These are phyloP conservation scores for Halictus rubicundus DNA, from an alignment of 1,140 invertebrate species.

Conservation along the genomic window DNA sequence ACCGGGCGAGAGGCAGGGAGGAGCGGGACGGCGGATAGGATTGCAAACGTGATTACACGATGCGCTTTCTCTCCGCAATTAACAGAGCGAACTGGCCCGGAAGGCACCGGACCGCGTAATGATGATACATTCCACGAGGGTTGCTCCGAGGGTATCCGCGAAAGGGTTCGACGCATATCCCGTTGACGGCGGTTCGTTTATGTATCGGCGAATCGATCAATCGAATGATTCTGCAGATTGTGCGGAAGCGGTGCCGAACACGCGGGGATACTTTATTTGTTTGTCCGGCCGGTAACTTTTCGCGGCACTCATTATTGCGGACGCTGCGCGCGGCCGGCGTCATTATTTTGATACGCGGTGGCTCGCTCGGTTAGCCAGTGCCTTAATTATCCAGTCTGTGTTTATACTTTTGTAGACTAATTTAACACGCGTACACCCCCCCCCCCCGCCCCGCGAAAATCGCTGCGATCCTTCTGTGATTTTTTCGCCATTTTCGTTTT, in stretches of 20 bases:
- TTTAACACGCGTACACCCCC: no score
- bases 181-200: constrained; percentile 56
- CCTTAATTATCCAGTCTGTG: no score
- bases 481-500: no score
- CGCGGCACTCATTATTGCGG: background rate
- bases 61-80: constrained; percentile 65
- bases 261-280: constrained; percentile 37
- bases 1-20: background rate
- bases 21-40: constrained; percentile 1
- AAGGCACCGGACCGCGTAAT: constrained; percentile 63
- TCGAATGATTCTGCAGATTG: constrained; percentile 56
- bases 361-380: no score
- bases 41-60: constrained; percentile 59
- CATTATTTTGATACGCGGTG: background rate
- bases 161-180: constrained; percentile 39
- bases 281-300: background rate
- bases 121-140: constrained; percentile 66
- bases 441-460: no score
- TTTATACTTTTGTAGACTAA: no score
- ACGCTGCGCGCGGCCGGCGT: background rate
- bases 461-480: no score
- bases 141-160: constrained; percentile 34
- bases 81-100: constrained; percentile 60
- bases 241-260: constrained; percentile 39
- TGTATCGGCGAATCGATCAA: constrained; percentile 44